These are phyloP conservation scores for Gymnodraco acuticeps DNA, from an alignment of 2,797 vertebrate species.

Conservation along the genomic window DNA sequence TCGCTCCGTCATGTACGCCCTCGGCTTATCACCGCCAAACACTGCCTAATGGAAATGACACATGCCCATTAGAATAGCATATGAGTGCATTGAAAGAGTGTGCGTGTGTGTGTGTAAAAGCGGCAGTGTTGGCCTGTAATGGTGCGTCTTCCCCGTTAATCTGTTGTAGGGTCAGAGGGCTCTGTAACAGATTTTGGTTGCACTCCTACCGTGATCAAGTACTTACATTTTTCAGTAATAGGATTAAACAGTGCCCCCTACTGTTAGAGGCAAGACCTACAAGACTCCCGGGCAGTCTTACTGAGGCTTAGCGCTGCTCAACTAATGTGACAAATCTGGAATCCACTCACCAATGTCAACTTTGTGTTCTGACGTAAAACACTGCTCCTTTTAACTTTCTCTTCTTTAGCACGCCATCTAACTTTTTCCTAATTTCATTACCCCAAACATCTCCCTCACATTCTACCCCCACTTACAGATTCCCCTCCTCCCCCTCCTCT, in stretches of 20 bases:
- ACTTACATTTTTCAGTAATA: constrained; percentile 21
- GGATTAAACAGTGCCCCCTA: constrained; percentile 65
- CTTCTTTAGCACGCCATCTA: constrained; percentile 15
- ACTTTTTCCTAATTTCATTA: constrained; percentile 16
- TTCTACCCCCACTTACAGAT: constrained; percentile 6
- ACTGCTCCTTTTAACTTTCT: not conserved
- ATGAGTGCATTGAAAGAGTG: constrained; percentile 39
- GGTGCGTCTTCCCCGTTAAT: constrained; percentile 15
- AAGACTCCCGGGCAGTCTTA: constrained; percentile 29
- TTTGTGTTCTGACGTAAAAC: constrained; percentile 25
- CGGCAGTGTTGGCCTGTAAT: constrained; percentile 2
- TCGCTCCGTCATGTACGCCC: constrained; percentile 68
- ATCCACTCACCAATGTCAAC: constrained; percentile 44
- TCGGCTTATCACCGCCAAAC: constrained; percentile 67
- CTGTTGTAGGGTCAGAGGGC: constrained; percentile 45
- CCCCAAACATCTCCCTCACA: constrained; percentile 20
- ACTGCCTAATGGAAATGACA: constrained; percentile 73
- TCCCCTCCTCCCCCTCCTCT: constrained; percentile 4
- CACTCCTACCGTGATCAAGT: constrained; percentile 38
- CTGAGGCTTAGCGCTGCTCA: constrained; percentile 38
- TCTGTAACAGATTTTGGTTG: constrained; percentile 35
- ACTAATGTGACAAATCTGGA: constrained; percentile 38
- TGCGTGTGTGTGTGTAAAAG: constrained; percentile 2
- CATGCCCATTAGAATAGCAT: constrained; percentile 58
- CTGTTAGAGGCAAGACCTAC: constrained; percentile 54